phyloP scores from a whole-genome alignment of 2,113 vertebrate genomes.

The Pionites leucogaster region DNA sequence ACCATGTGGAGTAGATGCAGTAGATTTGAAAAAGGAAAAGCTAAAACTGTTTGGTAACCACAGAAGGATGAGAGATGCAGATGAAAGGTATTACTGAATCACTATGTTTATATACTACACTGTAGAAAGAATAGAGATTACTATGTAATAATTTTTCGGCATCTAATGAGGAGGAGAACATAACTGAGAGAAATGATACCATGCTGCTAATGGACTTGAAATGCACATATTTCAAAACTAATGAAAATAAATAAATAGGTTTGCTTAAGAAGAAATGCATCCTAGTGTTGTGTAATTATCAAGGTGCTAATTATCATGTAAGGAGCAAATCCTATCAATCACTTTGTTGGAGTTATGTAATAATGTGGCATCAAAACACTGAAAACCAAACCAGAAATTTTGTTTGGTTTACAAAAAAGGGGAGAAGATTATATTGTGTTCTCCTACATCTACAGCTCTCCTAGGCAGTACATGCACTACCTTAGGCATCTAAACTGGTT shows the following conservation, averaged over 20 bases:
- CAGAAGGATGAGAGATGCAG: not conserved
- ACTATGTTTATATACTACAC: not conserved
- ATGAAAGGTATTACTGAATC: not conserved
- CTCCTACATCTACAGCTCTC: not conserved
- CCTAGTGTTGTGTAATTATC: not conserved
- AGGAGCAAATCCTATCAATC: not conserved
- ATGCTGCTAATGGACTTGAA: not conserved
- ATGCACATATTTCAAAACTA: not conserved
- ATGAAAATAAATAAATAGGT: not conserved
- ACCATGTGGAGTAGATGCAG: not conserved
- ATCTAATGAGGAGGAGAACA: not conserved
- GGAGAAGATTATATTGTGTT: not conserved
- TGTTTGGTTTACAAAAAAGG: not conserved
- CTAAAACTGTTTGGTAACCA: not conserved
- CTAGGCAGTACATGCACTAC: not conserved
- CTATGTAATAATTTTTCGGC: not conserved
- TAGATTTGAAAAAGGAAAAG: not conserved
- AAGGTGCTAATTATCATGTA: not conserved
- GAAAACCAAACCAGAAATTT: not conserved
- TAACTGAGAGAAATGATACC: not conserved
- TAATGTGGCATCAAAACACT: not conserved
- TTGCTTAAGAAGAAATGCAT: not conserved
- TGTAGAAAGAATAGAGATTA: not conserved
- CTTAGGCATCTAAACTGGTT: not conserved
- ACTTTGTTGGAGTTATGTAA: not conserved